These are phyloP conservation scores for Psilopsiagon aymara DNA, from an alignment of 2,113 vertebrate genomes.

Conservation along the genomic window DNA sequence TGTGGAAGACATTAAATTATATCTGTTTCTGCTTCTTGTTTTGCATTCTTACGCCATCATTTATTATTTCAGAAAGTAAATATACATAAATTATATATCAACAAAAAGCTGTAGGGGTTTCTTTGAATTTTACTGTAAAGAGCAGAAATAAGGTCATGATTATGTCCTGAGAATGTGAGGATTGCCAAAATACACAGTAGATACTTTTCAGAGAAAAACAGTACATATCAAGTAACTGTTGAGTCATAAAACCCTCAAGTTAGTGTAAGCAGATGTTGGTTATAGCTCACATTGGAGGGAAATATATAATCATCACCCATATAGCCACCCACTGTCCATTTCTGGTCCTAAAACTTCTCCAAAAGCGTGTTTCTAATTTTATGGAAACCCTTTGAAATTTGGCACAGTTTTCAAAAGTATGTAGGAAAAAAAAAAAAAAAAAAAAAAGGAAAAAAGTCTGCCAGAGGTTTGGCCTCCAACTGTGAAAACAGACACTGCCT, in stretches of 20 bases:
- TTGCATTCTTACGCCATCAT: not conserved
- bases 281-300: slow-evolving; percentile 58
- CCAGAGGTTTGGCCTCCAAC: slow-evolving; percentile 70
- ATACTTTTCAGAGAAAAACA: slow-evolving; percentile 59
- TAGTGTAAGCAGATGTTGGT: slow-evolving; percentile 74
- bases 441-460: slow-evolving; percentile 15
- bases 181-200: slow-evolving; percentile 40
- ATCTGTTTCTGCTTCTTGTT: not conserved
- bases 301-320: slow-evolving; percentile 60
- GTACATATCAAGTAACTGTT: slow-evolving; percentile 38
- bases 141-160: slow-evolving; percentile 5
- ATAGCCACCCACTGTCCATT: slow-evolving; percentile 70
- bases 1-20: not conserved
- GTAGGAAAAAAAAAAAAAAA: slow-evolving; percentile 41
- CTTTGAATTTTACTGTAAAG: not conserved
- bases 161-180: not conserved
- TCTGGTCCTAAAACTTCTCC: slow-evolving; percentile 73
- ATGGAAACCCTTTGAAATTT: slow-evolving; percentile 78
- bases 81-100: not conserved
- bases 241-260: slow-evolving; percentile 65
- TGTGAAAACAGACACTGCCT: slow-evolving; percentile 73
- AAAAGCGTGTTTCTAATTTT: slow-evolving; percentile 83
- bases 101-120: not conserved
- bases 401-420: slow-evolving; percentile 73
- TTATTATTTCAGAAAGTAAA: slow-evolving; percentile 45